Conservation (phyloP, 1,140 invertebrate genomes). For the Macrotrachela quadricornifera region DNA sequence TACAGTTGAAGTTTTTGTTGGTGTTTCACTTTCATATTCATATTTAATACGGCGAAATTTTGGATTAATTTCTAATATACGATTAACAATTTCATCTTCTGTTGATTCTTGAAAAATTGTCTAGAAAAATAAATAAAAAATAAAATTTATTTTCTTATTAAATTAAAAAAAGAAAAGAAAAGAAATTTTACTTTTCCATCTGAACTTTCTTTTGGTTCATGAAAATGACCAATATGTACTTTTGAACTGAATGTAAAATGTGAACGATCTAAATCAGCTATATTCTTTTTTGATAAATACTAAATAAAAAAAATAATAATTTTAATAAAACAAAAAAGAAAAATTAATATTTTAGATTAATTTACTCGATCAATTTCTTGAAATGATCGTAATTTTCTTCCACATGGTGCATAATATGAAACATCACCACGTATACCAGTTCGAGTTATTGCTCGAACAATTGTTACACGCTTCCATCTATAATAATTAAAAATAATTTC, state of each 20-base stretch:
- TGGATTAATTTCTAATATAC: neutral
- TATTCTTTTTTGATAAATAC: no score
- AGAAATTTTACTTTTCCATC: constrained; percentile 18
- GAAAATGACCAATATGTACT: no score
- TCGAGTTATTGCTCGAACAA: constrained; percentile 51
- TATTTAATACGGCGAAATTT: neutral
- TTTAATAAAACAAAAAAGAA: neutral
- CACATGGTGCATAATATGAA: constrained; percentile 64
- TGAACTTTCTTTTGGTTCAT: no score
- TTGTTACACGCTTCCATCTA: constrained; percentile 61
- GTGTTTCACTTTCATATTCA: constrained; percentile 7
- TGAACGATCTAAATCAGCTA: no score
- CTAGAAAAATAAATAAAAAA: constrained; percentile 4
- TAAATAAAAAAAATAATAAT: no score
- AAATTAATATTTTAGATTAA: no score
- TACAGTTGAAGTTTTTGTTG: constrained; percentile 8
- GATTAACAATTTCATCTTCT: constrained; percentile 11
- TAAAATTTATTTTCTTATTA: no score
- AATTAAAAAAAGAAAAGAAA: no score
- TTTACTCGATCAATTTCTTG: constrained; percentile 47
- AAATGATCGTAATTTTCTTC: constrained; percentile 49
- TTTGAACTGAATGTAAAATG: no score
- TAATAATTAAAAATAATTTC: no score
- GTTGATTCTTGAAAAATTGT: constrained; percentile 9
- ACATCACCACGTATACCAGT: constrained; percentile 43